Base-by-base conservation (phyloP, 2,888 invertebrate genomes). In the Heterodera filipjevi region DNA sequence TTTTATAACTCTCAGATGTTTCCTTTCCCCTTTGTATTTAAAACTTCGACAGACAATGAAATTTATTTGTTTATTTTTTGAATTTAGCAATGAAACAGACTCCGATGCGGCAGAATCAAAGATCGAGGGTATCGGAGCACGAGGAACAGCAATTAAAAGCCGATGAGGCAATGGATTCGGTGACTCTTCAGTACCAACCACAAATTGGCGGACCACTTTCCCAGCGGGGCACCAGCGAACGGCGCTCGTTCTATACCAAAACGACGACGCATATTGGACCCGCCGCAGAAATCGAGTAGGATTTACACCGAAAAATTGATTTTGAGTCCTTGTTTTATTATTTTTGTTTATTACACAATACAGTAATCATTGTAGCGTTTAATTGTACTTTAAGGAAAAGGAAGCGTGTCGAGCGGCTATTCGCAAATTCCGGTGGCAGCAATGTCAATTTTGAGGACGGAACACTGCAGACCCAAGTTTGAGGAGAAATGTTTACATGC, bases 321-420 rank as follows among this genome's bases (percentile, higher is more conserved):
- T n/a, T n/a, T n/a, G n/a, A n/a, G n/a, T n/a, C n/a, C n/a, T n/a
- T n/a, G n/a, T n/a, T n/a, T n/a, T n/a, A n/a, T n/a, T n/a, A n/a
- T n/a, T n/a, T n/a, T n/a, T n/a, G n/a, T n/a, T n/a, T n/a, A n/a
- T n/a, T n/a, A n/a, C n/a, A n/a, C n/a, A n/a, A n/a, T n/a, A n/a
- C n/a, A n/a, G n/a, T n/a, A n/a, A n/a, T n/a, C n/a, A n/a, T n/a
- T n/a, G n/a, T n/a, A n/a, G n/a, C n/a, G n/a, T n/a, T n/a, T n/a
- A n/a, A n/a, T n/a, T n/a, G n/a, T 32, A 22, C 39, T 44, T 78
- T 35, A 49, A 83, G 81, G 44, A 83, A 83, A 68, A 81, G 81
- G 77, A 82, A 82, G 77, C 81, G 76, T 64, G 72, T 80, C 35
- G 83, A 83, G n/a, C 77, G 83, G 30, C 66, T 83, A 68, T 83